Conservation (phyloP, 2,888 invertebrate species). For the Didymodactylos carnosus region DNA sequence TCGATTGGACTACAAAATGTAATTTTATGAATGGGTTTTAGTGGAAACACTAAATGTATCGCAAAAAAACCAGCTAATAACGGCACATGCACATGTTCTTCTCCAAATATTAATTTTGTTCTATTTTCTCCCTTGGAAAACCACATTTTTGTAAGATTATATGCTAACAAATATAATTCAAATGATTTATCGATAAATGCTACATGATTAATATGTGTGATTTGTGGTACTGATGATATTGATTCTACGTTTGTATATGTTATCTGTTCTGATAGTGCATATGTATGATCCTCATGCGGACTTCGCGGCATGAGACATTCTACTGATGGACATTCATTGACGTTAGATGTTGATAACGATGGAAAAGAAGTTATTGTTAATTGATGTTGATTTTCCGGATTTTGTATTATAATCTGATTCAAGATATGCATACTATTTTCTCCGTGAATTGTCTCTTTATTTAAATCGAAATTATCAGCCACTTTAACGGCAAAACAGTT, state of each 20-base stretch:
- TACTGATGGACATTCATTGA: too few relatives aligned
- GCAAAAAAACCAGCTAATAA: background rate
- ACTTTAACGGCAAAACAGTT: background rate
- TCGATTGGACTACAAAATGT: background rate
- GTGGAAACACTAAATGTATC: background rate
- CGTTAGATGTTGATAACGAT: too few relatives aligned
- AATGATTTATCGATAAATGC: background rate
- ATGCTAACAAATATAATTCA: background rate
- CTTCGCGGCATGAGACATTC: too few relatives aligned
- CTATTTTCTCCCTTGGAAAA: background rate
- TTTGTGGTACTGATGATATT: too few relatives aligned
- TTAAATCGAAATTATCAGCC: background rate
- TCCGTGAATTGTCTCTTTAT: background rate
- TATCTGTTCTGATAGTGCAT: too few relatives aligned
- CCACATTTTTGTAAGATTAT: too few relatives aligned
- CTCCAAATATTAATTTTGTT: background rate
- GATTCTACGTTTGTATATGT: too few relatives aligned
- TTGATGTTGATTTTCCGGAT: too few relatives aligned
- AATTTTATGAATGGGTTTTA: background rate
- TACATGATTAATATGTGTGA: background rate
- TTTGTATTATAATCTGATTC: background rate
- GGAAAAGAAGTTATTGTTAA: too few relatives aligned
- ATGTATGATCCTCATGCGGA: too few relatives aligned
- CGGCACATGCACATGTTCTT: background rate
- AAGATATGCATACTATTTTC: background rate